Evolutionary conservation across 2,113 vertebrate genomes (phyloP), one percentile per base, ranked within the genome.

Genomic region (Vulpes lagopus): DNA sequence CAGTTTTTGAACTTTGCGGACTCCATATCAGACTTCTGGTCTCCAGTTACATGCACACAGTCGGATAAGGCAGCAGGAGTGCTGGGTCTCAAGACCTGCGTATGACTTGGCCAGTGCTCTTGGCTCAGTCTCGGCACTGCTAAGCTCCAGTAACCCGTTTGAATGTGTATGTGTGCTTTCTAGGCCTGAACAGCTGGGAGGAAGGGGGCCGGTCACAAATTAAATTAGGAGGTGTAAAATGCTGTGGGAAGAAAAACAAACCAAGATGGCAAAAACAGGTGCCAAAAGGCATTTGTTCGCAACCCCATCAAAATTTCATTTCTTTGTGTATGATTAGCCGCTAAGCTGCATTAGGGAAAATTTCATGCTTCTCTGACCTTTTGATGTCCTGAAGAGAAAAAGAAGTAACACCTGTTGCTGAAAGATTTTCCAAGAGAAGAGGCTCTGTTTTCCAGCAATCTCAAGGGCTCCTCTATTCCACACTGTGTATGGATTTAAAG

Each of bases 231-330:
- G 97, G 98, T 98, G 98, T 98, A 96, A 98, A 98, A 99, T 98
- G 86, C 88, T 94, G 78, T 98, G 98, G 98, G 98, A 98, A 98
- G 97, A 98, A 99, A 99, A 99, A 98, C 98, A 98, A 99, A 98
- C 98, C 96, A 98, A 98, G 98, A 99, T 99, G 98, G 98, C 98
- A 98, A 99, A 99, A 99, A 99, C 99, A 99, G 99, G 99, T 99
- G 99, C 97, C 98, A 97, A 97, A 96, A 98, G 98, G 98, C 98
- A 95, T 98, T 98, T 98, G 98, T 95, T 94, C 96, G 95, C 94
- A 96, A 94, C 94, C 98, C 97, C 98, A 98, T 97, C 98, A 97
- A 95, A 97, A 97, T 98, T 98, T 97, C 98, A 87, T 98, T 97
- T 98, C 97, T 98, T 96, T 97, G 84, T 95, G 76, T 95, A 90